Evolutionary conservation across 2,797 vertebrate genomes (phyloP).

Genomic region (Thamnophis elegans): DNA sequence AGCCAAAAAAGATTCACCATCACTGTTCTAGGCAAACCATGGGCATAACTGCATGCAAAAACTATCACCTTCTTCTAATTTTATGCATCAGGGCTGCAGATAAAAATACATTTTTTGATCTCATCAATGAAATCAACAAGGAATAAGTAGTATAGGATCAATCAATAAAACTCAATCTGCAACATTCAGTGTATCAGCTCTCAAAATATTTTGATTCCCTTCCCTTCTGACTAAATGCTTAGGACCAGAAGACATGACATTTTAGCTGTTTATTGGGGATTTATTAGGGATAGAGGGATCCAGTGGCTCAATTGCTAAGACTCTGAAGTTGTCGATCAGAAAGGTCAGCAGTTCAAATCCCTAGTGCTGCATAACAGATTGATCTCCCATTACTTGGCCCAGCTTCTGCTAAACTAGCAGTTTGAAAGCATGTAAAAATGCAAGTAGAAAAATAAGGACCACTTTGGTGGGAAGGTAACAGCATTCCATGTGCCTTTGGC

Average conservation of each 20-base stretch:
- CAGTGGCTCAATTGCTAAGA: too few species aligned
- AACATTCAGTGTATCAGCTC: background rate
- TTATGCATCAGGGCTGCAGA: background rate
- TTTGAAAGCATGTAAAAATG: too few species aligned
- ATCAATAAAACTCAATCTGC: background rate
- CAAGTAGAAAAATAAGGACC: too few species aligned
- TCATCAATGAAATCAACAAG: background rate
- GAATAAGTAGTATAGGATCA: background rate
- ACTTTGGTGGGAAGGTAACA: too few species aligned
- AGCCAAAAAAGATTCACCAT: too few species aligned
- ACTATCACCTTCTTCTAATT: background rate
- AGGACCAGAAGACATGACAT: background rate
- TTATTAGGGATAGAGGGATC: too few species aligned
- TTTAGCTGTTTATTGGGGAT: background rate
- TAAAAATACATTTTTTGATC: background rate
- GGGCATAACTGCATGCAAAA: background rate
- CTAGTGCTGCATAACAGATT: too few species aligned
- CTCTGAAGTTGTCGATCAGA: too few species aligned
- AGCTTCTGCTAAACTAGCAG: too few species aligned
- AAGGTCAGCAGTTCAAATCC: too few species aligned
- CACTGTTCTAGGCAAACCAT: background rate
- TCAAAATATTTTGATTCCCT: background rate
- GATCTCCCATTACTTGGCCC: too few species aligned
- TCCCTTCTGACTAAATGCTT: background rate
- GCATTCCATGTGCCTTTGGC: too few species aligned